Percentiles rank a stretch among this genome's conserved stretches.
phyloP scores from a whole-genome alignment of 2,888 invertebrate genomes.

The Isoperla grammatica region DNA sequence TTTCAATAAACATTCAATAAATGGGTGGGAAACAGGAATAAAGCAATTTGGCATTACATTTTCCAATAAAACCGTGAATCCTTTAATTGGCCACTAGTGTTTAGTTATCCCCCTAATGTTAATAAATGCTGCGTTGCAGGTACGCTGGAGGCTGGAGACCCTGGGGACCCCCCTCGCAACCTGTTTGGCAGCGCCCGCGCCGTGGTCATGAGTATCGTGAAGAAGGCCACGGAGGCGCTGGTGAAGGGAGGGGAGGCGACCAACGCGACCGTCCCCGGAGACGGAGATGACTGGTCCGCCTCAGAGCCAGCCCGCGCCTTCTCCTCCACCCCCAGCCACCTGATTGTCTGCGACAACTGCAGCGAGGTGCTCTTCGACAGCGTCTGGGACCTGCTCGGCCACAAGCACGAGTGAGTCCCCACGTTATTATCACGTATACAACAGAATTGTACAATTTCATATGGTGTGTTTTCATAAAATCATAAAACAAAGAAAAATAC shows the following conservation, averaged over 20 bases:
- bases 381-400: slow-evolving; percentile 65
- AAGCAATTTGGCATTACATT: too few relatives aligned
- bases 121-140: too few relatives aligned
- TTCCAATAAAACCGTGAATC: too few relatives aligned
- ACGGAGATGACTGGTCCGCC: slow-evolving; percentile 44
- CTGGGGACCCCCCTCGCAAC: slow-evolving; percentile 57
- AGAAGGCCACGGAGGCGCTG: slow-evolving; percentile 82
- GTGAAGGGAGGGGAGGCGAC: slow-evolving; percentile 63
- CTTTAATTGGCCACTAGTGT: too few relatives aligned
- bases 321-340: slow-evolving; percentile 53
- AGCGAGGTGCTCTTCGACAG: slow-evolving; percentile 62
- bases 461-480: too few relatives aligned
- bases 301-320: neutral
- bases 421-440: too few relatives aligned
- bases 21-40: too few relatives aligned
- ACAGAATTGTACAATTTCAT: too few relatives aligned
- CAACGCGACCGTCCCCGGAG: slow-evolving; percentile 40
- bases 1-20: too few relatives aligned
- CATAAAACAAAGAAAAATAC: too few relatives aligned
- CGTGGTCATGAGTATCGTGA: slow-evolving; percentile 86
- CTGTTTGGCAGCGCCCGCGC: slow-evolving; percentile 83
- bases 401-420: too few relatives aligned
- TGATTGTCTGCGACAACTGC: slow-evolving; percentile 70
- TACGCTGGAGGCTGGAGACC: slow-evolving; percentile 42
- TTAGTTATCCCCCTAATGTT: too few relatives aligned